Percentiles rank a stretch among this genome's conserved stretches.
Conservation (phyloP, 2,797 vertebrate genomes). For the Macropodus opercularis region DNA sequence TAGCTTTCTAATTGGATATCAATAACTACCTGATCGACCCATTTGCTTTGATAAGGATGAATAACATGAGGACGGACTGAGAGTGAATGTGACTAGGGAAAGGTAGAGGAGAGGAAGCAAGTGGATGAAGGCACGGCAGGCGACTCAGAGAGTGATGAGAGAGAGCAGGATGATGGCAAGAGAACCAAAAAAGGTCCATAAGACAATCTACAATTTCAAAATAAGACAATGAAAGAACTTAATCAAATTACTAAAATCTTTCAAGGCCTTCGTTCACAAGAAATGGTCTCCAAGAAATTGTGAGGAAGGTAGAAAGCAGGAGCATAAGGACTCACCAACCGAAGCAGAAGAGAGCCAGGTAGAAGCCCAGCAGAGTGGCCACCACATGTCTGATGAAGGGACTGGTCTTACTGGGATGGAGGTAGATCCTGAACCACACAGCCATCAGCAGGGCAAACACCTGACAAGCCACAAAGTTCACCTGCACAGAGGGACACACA, state of each 20-base stretch:
- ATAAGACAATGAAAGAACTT: neutral
- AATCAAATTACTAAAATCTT: too few species aligned
- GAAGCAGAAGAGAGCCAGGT: constrained; percentile 98
- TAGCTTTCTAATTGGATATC: constrained; percentile 64
- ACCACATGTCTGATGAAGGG: constrained; percentile 95
- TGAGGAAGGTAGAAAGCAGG: constrained; percentile 10
- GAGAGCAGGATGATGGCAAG: neutral
- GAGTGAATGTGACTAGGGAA: constrained; percentile 11
- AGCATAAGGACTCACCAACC: constrained; percentile 90
- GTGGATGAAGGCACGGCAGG: neutral
- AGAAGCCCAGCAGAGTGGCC: constrained; percentile 95
- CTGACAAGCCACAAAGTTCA: constrained; percentile 98
- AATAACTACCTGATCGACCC: constrained; percentile 52
- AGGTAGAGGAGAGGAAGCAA: neutral
- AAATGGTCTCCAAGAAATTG: neutral
- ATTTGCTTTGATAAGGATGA: constrained; percentile 53
- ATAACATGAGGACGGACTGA: constrained; percentile 13
- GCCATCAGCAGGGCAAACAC: constrained; percentile 95
- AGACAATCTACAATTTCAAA: neutral
- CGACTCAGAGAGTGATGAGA: constrained; percentile 1
- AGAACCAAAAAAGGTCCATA: neutral
- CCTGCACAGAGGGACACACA: constrained; percentile 76
- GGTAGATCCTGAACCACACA: constrained; percentile 95
- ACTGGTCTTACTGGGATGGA: constrained; percentile 96
- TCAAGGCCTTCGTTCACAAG: too few species aligned